Base-by-base conservation (phyloP, 2,797 vertebrate genomes). In the Malurus splendens region DNA sequence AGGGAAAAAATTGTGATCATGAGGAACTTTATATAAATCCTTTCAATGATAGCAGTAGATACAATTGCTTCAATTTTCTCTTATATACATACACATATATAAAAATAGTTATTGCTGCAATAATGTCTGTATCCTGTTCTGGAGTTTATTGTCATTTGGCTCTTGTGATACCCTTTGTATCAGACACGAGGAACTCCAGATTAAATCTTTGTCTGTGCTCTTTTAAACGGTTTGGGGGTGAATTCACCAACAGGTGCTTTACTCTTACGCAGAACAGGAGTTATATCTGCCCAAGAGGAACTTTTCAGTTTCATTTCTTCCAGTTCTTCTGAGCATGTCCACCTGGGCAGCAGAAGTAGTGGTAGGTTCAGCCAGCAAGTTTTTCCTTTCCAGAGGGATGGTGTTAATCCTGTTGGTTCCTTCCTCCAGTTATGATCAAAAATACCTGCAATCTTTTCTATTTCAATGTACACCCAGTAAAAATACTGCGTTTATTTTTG, bases 381-480 rank as follows among this genome's bases (percentile, higher is more conserved):
- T 36, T 65, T 64, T 36, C 25, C 18, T 64, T 65, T 36, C 7
- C 27, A 50, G 14, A 82, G 27, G 14, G 42, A n/a, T 42, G 2
- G 10, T 65, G 12, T 42, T 42, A 41, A 64, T 51, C 36, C 27
- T 65, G 5, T 73, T n/a, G 3, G 1, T 44, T 65, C 22, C 9
- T 57, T 57, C 22, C 9, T 56, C 22, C 9, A 44, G 44, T 27
- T 57, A 50, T 14, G 57, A 38, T 36, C 44, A 27, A 27, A 65
- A 62, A 51, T 38, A 32, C 12, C 8, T 0, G 3, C 5, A 32
- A 19, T 20, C 0, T 8, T 39, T 64, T 66, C 17, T 36, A 27
- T 73, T 59, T 66, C 32, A 82, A 15, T 23, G n/a, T n/a, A 13
- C 5, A 32, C 51, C 44, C 10, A 38, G 23, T 51, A 57, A 51